Evolutionary conservation across 2,888 invertebrate species (phyloP), one percentile per base, ranked within the genome.

Genomic region (Empis livida): DNA sequence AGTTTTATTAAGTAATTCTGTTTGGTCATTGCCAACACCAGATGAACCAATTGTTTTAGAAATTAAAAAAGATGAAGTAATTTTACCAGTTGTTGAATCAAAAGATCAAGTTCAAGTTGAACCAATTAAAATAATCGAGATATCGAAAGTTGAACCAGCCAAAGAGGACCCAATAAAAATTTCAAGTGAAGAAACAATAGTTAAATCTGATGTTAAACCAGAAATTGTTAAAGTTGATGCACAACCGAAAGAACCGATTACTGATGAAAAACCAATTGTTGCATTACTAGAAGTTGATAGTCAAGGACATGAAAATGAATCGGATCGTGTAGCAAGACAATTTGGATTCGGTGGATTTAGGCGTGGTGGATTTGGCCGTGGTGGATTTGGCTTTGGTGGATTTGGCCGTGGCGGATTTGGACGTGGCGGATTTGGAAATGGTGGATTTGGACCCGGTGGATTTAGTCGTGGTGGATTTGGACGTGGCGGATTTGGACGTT

Each of bases 261-360:
- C 5, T 2, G 8, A 27, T 5, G 23, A 27, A 27, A 27, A 27
- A 27, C 23, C 27, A 6, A 38, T 44, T 41, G 40, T 9, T 6
- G 42, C 46, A 20, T 35, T 50, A 43, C 16, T 35, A 1, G 45
- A 47, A 4, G 42, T 32, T 10, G 48, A 41, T 2, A 31, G 10
- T 38, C 51, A 54, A 48, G 54, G 53, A 38, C 49, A 52, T 47
- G 52, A 37, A 31, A 52, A 53, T 42, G 39, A 44, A 39, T 49
- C 47, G 4, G 20, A 23, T 9, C 49, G 53, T 10, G 44, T 43
- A 30, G 45, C 38, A 14, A 46, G 53, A 15, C 53, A 51, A 14
- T 51, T 41, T 20, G 51, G 47, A 11, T 51, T 43, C 11, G 40
- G 30, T 45, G 55, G 52, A 14, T 40, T 16, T 38, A 16, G 38